phyloP scores from a whole-genome alignment of 1,140 invertebrate genomes.

The Drosophila arawakana region DNA sequence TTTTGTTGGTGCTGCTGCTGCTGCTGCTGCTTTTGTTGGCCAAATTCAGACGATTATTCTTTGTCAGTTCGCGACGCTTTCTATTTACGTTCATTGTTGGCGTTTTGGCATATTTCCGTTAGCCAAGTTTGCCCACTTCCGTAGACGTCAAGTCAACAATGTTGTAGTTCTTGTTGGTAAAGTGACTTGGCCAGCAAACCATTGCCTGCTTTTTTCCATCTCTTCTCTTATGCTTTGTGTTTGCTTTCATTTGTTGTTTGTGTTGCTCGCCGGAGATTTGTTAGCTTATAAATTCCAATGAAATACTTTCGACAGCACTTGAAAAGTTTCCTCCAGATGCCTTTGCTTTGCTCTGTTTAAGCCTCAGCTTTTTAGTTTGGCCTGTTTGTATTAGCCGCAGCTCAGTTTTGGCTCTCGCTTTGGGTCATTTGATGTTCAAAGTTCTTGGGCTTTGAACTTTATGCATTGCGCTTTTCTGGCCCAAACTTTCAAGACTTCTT shows the following conservation, averaged over 20 bases:
- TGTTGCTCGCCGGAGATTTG: constrained; percentile 57
- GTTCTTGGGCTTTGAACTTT: constrained; percentile 71
- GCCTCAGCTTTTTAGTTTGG: constrained; percentile 2
- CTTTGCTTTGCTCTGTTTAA: constrained; percentile 20
- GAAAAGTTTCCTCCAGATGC: constrained; percentile 57
- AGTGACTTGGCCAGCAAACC: constrained; percentile 24
- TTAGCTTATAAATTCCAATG: constrained; percentile 78
- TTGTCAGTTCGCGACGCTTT: constrained; percentile 41
- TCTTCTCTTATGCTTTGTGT: constrained; percentile 39
- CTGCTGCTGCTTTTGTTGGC: constrained; percentile 10
- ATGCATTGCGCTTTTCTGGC: constrained; percentile 14
- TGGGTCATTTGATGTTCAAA: constrained; percentile 76
- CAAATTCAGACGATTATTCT: constrained; percentile 51
- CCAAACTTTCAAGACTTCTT: constrained; percentile 30
- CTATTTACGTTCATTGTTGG: constrained; percentile 53
- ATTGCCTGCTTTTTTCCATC: constrained; percentile 12
- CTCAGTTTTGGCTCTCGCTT: constrained; percentile 58
- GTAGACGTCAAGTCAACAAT: neutral
- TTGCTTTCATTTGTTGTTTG: constrained; percentile 54
- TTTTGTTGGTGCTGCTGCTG: neutral
- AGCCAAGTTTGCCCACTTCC: constrained; percentile 66
- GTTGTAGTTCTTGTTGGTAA: constrained; percentile 12
- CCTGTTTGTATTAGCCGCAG: constrained; percentile 72
- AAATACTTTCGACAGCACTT: constrained; percentile 79
- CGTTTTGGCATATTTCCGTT: constrained; percentile 67